phyloP scores from a whole-genome alignment of 2,888 invertebrate genomes.

The Yponomeuta cagnagella region DNA sequence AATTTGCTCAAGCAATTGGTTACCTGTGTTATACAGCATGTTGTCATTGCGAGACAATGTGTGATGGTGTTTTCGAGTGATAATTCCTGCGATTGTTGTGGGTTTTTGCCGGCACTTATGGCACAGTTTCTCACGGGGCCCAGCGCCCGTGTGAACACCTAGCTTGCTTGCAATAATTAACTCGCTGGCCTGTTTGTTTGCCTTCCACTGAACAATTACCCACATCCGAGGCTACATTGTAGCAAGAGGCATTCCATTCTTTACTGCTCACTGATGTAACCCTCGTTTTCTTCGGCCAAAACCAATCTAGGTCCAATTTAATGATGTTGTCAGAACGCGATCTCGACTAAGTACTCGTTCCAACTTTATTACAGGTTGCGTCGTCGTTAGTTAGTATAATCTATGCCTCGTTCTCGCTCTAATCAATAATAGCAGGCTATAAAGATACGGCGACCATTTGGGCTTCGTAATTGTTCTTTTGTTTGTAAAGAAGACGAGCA shows the following conservation, averaged over 20 bases:
- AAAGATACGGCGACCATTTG: conserved; percentile 15
- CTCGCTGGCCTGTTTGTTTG: conserved; percentile 35
- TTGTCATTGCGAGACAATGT: conserved; percentile 49
- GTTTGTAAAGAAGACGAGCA: background rate
- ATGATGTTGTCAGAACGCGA: conserved; percentile 36
- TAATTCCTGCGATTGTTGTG: conserved; percentile 3
- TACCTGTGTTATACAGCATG: conserved; percentile 27
- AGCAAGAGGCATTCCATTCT: conserved; percentile 59
- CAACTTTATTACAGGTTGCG: conserved; percentile 30
- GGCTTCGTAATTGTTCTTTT: conserved; percentile 13
- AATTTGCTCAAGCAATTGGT: conserved; percentile 26
- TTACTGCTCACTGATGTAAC: conserved; percentile 51
- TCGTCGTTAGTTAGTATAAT: conserved; percentile 21
- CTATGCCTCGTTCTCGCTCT: conserved; percentile 23
- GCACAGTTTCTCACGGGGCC: conserved; percentile 13
- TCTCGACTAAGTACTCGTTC: conserved; percentile 40
- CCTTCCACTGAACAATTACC: conserved; percentile 41
- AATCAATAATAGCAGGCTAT: conserved; percentile 27
- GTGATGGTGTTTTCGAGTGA: background rate
- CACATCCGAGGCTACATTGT: conserved; percentile 59
- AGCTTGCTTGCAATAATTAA: conserved; percentile 34
- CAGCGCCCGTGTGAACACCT: conserved; percentile 49
- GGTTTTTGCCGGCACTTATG: conserved; percentile 3
- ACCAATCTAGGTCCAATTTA: conserved; percentile 22
- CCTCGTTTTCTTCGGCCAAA: conserved; percentile 37